phyloP scores from a whole-genome alignment of 64 coral and sea anemone genomes.

The Astreopora myriophthalma region DNA sequence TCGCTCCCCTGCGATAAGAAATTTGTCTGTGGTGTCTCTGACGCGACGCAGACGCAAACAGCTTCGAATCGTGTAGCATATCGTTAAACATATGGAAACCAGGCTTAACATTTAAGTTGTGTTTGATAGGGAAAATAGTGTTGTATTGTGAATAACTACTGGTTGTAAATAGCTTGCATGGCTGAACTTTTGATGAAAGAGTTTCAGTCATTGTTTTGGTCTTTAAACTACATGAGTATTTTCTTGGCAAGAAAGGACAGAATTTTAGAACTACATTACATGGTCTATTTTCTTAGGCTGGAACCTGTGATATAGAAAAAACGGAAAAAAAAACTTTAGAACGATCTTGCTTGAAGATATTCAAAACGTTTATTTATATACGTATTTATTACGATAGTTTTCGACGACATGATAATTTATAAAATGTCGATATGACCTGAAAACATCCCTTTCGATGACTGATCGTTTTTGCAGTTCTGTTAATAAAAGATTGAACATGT shows the following conservation, averaged over 20 bases:
- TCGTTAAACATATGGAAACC: not conserved
- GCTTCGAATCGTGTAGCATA: no score
- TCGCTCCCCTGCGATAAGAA: no score
- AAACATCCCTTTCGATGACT: not conserved
- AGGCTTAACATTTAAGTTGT: not conserved
- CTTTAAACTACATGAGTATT: not conserved
- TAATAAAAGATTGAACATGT: constrained; percentile 15
- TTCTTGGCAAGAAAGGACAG: not conserved
- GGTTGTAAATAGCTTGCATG: not conserved
- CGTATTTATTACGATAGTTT: constrained; percentile 28
- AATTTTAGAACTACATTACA: not conserved
- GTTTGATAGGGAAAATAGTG: not conserved
- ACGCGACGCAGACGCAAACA: no score
- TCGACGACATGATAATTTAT: not conserved
- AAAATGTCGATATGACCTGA: not conserved
- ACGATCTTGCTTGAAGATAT: constrained; percentile 1
- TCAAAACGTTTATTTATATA: constrained; percentile 31
- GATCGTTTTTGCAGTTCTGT: not conserved
- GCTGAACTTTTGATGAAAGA: not conserved
- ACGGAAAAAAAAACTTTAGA: no score
- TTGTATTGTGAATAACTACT: not conserved
- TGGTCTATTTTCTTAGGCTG: constrained; percentile 6
- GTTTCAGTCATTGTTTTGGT: not conserved
- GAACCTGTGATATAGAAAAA: no score
- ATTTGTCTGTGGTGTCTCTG: no score